Base-by-base conservation (phyloP, 2,888 invertebrate genomes). In the Aleiodes leptofemur region DNA sequence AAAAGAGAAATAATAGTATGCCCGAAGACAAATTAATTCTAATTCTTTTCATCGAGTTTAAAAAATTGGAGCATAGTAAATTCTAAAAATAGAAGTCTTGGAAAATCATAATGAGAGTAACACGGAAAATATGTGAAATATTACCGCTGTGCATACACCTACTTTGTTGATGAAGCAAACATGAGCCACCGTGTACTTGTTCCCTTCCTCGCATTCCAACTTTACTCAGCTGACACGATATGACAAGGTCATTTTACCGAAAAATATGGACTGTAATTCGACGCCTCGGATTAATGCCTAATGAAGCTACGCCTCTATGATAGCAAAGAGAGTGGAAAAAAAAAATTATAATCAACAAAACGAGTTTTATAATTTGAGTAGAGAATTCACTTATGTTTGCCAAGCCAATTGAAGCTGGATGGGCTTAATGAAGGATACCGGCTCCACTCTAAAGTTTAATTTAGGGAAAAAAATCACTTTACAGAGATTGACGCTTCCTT, bases 91-190 rank as follows among this genome's bases (percentile, higher is more conserved):
- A 34, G n/a, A 53, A 59, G 13, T 2, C 13, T 31, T 13, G 29
- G n/a, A 43, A 64, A 75, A 34, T 64, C 23, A 64, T 64, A 48
- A 64, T 64, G 64, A 48, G 48, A 48, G 16, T 29, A 23, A 64
- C 43, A 64, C 43, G 16, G 23, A 64, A 23, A 43, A 4, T n/a
- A 61, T 14, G 61, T 38, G 61, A 38, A 64, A 43, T 74, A 69
- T 55, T 69, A 61, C 72, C 57, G 75, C 34, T 48, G 59, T 69
- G 72, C 43, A 43, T 43, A 11, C 61, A 78, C 34, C 73, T 73
- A 79, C 78, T 79, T 79, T 79, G 76, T 77, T 77, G 77, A 79
- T 79, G 73, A 74, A 78, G 73, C 74, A 76, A 79, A 77, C 76
- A 77, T 61, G 31, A 43, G 48, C 51, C 51, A 34, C 61, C 43